Conservation (phyloP, 2,888 invertebrate genomes). For the Ephialtes manifestator region DNA sequence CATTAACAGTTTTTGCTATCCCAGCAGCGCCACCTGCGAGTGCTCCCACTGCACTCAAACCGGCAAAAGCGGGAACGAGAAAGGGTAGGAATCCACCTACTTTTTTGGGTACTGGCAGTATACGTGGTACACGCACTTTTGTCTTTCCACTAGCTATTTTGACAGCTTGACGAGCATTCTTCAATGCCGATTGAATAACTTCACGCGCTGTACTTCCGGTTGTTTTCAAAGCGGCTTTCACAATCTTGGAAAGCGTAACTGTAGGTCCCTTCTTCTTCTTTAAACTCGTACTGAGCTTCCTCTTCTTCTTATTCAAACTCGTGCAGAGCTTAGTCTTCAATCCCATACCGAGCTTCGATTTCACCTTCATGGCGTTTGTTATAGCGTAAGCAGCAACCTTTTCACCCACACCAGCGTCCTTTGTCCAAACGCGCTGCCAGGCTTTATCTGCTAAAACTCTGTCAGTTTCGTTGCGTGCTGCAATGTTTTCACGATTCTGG, state of each 20-base stretch:
- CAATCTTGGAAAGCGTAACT: neutral
- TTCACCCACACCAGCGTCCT: conserved; percentile 55
- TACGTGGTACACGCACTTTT: conserved; percentile 42
- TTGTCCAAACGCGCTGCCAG: conserved; percentile 59
- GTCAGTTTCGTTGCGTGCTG: conserved; percentile 56
- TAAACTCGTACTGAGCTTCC: too few relatives aligned
- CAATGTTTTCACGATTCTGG: conserved; percentile 61
- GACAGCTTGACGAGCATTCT: conserved; percentile 12
- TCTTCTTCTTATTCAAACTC: neutral
- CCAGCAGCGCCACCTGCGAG: conserved; percentile 79
- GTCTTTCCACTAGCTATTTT: conserved; percentile 38
- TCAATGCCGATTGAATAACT: conserved; percentile 55
- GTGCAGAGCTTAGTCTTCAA: too few relatives aligned
- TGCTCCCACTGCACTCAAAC: conserved; percentile 70
- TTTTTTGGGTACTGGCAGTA: conserved; percentile 19
- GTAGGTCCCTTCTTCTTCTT: too few relatives aligned
- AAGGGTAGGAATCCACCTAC: conserved; percentile 72
- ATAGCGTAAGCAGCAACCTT: too few relatives aligned
- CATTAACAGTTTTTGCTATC: conserved; percentile 79
- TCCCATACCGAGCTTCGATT: too few relatives aligned
- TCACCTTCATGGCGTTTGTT: too few relatives aligned
- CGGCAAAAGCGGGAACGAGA: conserved; percentile 36
- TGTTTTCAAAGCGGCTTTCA: conserved; percentile 4
- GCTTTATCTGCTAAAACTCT: conserved; percentile 64
- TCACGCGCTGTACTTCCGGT: neutral